These are phyloP conservation scores for Heliangelus exortis DNA, from an alignment of 2,797 vertebrate genomes.

Conservation along the genomic window DNA sequence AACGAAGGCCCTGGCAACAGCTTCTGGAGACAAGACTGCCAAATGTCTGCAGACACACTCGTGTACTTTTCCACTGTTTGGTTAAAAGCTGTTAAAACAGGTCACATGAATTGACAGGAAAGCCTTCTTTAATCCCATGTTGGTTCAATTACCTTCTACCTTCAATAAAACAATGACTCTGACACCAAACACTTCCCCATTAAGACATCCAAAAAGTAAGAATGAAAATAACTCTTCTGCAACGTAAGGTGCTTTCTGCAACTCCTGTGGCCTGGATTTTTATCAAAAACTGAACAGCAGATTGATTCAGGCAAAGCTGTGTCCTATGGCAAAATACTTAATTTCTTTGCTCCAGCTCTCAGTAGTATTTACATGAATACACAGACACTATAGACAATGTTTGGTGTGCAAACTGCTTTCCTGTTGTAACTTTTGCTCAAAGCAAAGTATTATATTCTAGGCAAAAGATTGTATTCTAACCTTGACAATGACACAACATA, in stretches of 20 bases:
- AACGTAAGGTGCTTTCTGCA: background rate
- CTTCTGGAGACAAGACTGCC: background rate
- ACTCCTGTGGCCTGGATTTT: background rate
- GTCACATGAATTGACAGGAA: background rate
- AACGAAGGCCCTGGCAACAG: background rate
- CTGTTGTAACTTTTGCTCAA: background rate
- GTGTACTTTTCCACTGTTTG: background rate
- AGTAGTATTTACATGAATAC: background rate
- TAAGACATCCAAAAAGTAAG: background rate
- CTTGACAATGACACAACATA: rapidly evolving
- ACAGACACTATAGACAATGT: background rate
- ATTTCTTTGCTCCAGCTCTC: background rate
- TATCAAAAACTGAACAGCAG: background rate
- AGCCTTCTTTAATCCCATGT: conserved; percentile 11
- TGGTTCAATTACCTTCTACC: background rate
- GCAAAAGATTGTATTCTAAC: background rate
- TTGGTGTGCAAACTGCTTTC: background rate
- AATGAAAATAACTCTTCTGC: background rate
- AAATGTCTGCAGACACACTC: background rate
- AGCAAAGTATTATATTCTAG: background rate
- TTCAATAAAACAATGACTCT: background rate
- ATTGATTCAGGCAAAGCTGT: background rate
- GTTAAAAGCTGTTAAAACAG: background rate
- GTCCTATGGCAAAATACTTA: background rate
- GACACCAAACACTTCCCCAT: background rate